These are phyloP conservation scores for Typhlichthys subterraneus DNA, from an alignment of 2,797 vertebrate genomes.

Conservation along the genomic window DNA sequence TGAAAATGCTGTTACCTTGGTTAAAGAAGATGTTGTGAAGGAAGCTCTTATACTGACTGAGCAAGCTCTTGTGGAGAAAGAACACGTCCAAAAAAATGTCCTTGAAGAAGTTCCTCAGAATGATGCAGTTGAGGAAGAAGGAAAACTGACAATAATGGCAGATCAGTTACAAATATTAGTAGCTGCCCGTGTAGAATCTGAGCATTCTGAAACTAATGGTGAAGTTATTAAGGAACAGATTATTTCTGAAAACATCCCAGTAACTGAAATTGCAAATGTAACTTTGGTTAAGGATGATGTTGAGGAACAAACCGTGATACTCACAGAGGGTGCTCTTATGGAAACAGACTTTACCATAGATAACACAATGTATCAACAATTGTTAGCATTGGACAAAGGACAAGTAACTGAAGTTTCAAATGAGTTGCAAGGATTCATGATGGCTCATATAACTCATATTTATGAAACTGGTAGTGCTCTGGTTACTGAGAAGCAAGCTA, in stretches of 20 bases:
- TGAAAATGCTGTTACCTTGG: not conserved
- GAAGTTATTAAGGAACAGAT: conserved; percentile 14
- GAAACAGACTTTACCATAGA: too few relatives aligned
- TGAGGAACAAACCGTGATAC: conserved; percentile 12
- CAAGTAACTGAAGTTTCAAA: too few relatives aligned
- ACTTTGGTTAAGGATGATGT: conserved; percentile 14
- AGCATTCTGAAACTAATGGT: conserved; percentile 12
- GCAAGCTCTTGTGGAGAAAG: conserved; percentile 20
- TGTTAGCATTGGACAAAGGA: too few relatives aligned
- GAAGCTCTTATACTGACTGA: conserved; percentile 31
- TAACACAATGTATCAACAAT: too few relatives aligned
- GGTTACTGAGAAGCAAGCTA: too few relatives aligned
- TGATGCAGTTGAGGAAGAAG: conserved; percentile 17
- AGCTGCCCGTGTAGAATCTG: conserved; percentile 16
- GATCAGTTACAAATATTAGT: conserved; percentile 11
- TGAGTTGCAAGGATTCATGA: too few relatives aligned
- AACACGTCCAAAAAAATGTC: not conserved
- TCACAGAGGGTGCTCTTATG: not conserved
- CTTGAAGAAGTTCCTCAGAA: conserved; percentile 33
- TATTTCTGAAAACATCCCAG: not conserved
- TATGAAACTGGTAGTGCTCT: too few relatives aligned
- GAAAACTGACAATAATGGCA: conserved; percentile 23
- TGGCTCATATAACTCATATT: too few relatives aligned
- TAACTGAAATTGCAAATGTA: conserved; percentile 4
- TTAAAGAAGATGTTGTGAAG: conserved; percentile 25